A percentile compares a stretch with the other conserved stretches of the same genome.
These are phyloP conservation scores for Spheniscus humboldti DNA, from an alignment of 2,797 vertebrate species.

Conservation along the genomic window DNA sequence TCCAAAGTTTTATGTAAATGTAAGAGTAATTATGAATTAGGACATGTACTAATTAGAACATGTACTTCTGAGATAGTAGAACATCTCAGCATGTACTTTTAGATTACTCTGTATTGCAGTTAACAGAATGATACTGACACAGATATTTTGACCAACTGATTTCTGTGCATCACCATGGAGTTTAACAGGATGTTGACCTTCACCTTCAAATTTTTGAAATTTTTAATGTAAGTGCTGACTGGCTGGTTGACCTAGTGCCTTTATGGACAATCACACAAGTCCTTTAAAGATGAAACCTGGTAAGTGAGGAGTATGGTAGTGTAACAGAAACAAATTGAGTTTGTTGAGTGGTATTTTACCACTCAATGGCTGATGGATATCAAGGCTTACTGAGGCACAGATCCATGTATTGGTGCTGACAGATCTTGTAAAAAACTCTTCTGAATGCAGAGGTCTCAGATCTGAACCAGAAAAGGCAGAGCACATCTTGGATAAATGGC, in stretches of 20 bases:
- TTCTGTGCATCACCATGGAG: neutral
- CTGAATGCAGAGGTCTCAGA: neutral
- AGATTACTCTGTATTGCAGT: neutral
- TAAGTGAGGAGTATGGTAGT: neutral
- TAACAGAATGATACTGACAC: neutral
- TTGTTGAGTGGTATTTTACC: neutral
- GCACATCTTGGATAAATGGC: neutral
- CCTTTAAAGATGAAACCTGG: neutral
- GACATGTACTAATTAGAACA: neutral
- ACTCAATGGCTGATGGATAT: neutral
- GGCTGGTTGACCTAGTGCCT: neutral
- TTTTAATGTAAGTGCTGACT: neutral
- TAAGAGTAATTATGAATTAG: neutral
- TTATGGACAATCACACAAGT: neutral
- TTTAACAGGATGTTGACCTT: neutral
- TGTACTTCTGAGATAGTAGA: neutral
- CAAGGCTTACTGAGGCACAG: neutral
- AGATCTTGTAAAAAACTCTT: neutral
- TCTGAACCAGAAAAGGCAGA: neutral
- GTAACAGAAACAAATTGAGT: neutral
- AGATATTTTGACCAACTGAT: neutral
- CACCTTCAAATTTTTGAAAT: neutral
- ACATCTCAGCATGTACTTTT: neutral
- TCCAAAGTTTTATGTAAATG: neutral
- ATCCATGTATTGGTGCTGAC: neutral